Evolutionary conservation across 2,888 invertebrate genomes (phyloP).

Genomic region (Sesia bembeciformis): DNA sequence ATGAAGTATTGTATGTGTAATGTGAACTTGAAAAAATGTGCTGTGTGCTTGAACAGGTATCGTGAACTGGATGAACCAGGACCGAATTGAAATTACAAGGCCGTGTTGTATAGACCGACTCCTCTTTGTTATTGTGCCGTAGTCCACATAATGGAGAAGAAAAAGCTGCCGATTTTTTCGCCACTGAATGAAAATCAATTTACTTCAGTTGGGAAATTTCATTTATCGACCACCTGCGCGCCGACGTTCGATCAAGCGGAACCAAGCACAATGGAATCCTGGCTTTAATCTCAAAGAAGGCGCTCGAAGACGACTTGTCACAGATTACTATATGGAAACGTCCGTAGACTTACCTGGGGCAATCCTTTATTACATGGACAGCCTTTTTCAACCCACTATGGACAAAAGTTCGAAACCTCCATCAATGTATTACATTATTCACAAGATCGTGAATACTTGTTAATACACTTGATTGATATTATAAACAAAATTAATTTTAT

Average conservation of each 20-base stretch:
- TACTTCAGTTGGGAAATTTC: constrained; percentile 39
- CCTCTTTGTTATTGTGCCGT: too few species aligned
- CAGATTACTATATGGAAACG: constrained; percentile 19
- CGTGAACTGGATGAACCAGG: too few species aligned
- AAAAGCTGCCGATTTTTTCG: constrained; percentile 24
- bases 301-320: constrained; percentile 16
- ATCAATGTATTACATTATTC: not conserved
- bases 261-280: constrained; percentile 31
- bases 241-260: constrained; percentile 38
- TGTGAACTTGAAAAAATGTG: too few species aligned
- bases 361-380: not conserved
- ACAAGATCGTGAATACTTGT: not conserved
- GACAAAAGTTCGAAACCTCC: not conserved
- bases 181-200: constrained; percentile 47
- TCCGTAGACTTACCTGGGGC: not conserved
- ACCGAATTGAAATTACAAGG: too few species aligned
- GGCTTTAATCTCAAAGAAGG: constrained; percentile 34
- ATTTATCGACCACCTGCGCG: constrained; percentile 49
- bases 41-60: too few species aligned
- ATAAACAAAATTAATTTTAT: too few species aligned
- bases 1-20: too few species aligned
- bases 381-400: not conserved
- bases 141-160: constrained; percentile 19
- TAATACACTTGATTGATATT: too few species aligned
- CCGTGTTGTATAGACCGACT: too few species aligned